phyloP scores from a whole-genome alignment of 1,140 invertebrate genomes.

The Drosophila tristis region DNA sequence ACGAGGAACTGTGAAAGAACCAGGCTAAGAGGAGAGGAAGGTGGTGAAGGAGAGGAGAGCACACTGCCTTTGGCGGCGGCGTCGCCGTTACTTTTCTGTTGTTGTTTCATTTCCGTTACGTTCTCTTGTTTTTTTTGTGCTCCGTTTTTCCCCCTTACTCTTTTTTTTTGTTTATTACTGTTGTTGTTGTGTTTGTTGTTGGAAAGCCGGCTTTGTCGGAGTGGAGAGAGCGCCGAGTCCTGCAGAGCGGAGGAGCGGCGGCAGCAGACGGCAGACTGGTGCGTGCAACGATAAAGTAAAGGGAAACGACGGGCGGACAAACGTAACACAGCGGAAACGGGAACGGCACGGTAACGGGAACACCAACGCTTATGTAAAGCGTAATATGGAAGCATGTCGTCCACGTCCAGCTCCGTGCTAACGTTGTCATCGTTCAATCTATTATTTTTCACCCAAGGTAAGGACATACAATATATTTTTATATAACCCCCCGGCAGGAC shows the following conservation, averaged over 20 bases:
- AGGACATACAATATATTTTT: slow-evolving; percentile 33
- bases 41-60: slow-evolving; percentile 1
- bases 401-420: slow-evolving; percentile 81
- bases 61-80: slow-evolving; percentile 51
- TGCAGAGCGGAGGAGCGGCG: slow-evolving; percentile 10
- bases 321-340: not conserved
- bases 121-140: slow-evolving; percentile 29
- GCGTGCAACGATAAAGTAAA: too few species aligned
- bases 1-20: slow-evolving; percentile 37
- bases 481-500: slow-evolving; percentile 26
- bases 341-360: slow-evolving; percentile 11
- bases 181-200: not conserved
- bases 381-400: slow-evolving; percentile 84
- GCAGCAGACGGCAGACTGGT: not conserved
- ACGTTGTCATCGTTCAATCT: slow-evolving; percentile 84
- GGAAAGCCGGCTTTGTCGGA: slow-evolving; percentile 43
- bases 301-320: too few species aligned
- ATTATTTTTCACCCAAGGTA: slow-evolving; percentile 84
- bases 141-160: not conserved
- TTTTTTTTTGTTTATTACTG: not conserved
- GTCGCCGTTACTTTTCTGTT: slow-evolving; percentile 29
- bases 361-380: slow-evolving; percentile 72
- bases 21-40: not conserved
- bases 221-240: slow-evolving; percentile 18
- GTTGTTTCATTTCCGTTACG: slow-evolving; percentile 14